These are phyloP conservation scores for Pinctada fucata DNA, from an alignment of 2,888 invertebrate genomes.

Conservation along the genomic window DNA sequence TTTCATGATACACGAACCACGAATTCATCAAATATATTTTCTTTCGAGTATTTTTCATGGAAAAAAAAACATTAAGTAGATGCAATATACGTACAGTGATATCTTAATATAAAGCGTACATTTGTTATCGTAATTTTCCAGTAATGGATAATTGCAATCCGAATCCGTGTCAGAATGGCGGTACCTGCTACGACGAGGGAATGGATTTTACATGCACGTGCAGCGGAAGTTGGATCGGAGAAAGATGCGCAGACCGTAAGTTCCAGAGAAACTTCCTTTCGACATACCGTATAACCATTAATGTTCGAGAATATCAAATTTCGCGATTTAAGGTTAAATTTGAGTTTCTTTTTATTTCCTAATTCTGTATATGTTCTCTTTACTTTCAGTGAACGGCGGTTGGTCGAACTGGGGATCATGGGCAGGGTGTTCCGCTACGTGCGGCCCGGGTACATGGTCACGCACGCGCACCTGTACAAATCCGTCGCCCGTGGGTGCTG, in stretches of 20 bases:
- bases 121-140: slow-evolving; percentile 19
- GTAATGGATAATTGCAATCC: slow-evolving; percentile 54
- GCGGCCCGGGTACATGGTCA: slow-evolving; percentile 59
- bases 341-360: too few species aligned
- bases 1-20: too few species aligned
- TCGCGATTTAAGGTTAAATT: too few species aligned
- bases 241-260: slow-evolving; percentile 40
- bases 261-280: background rate
- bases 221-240: slow-evolving; percentile 47
- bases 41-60: too few species aligned
- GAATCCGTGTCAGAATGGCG: slow-evolving; percentile 51
- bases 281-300: too few species aligned
- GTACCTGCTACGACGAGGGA: slow-evolving; percentile 52
- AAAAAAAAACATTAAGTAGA: too few species aligned
- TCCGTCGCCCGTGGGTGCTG: slow-evolving; percentile 49
- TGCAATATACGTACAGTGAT: too few species aligned
- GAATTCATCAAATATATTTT: too few species aligned
- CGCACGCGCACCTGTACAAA: slow-evolving; percentile 50
- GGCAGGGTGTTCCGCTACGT: slow-evolving; percentile 58
- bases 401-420: slow-evolving; percentile 63
- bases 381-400: slow-evolving; percentile 58
- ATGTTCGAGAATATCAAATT: too few species aligned
- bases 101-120: background rate
- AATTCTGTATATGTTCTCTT: background rate
- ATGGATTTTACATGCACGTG: slow-evolving; percentile 52